These are phyloP conservation scores for Ectemnius lituratus DNA, from an alignment of 2,888 invertebrate species.

Conservation along the genomic window DNA sequence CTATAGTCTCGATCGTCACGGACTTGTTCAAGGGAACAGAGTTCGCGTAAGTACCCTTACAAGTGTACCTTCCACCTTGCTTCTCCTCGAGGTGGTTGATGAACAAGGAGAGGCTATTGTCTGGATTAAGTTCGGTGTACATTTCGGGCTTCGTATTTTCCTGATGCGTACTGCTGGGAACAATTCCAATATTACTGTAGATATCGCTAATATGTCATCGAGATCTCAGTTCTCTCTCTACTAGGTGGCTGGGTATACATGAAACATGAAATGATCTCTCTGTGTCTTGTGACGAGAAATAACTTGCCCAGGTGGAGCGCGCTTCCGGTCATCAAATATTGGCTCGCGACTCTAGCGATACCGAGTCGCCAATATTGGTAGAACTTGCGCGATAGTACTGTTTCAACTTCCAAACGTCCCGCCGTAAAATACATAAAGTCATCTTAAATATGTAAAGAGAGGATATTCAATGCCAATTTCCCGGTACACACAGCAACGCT, in stretches of 20 bases:
- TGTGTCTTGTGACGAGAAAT: slow-evolving; percentile 20
- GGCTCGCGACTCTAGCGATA: slow-evolving; percentile 19
- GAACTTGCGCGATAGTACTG: not conserved
- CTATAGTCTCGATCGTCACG: slow-evolving; percentile 86
- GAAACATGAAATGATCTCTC: slow-evolving; percentile 14
- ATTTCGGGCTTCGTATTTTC: slow-evolving; percentile 79
- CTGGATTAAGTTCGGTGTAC: slow-evolving; percentile 83
- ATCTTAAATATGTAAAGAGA: slow-evolving; percentile 5
- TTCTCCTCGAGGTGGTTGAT: slow-evolving; percentile 86
- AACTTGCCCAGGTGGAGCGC: slow-evolving; percentile 14
- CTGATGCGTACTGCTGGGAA: slow-evolving; percentile 39
- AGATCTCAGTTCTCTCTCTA: too few relatives aligned
- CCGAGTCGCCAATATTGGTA: not conserved
- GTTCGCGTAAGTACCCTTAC: slow-evolving; percentile 88
- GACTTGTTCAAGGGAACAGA: slow-evolving; percentile 83
- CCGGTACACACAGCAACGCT: not conserved
- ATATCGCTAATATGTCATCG: too few relatives aligned
- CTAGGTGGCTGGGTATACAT: not conserved
- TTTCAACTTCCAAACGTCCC: too few relatives aligned
- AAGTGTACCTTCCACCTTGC: slow-evolving; percentile 90
- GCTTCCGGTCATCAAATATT: slow-evolving; percentile 8
- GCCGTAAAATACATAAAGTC: not conserved
- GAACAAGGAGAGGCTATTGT: slow-evolving; percentile 85
- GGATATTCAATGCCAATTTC: slow-evolving; percentile 2
- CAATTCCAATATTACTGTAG: slow-evolving; percentile 22